Conservation (phyloP, 2,888 invertebrate species). For the Drosophila dives region DNA sequence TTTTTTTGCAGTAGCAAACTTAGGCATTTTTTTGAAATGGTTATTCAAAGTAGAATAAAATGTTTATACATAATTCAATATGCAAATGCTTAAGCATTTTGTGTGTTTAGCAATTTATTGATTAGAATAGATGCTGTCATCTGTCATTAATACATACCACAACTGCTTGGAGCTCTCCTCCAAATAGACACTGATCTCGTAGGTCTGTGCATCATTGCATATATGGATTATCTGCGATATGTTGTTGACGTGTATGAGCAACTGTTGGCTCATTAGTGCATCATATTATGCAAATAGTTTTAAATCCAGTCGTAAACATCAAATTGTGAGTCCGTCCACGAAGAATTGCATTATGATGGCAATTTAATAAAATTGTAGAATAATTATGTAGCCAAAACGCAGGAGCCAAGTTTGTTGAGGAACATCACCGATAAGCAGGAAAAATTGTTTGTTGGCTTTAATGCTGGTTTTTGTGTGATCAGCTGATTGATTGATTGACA, state of each 20-base stretch:
- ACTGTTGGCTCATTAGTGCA: conserved; percentile 18
- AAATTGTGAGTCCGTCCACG: neutral
- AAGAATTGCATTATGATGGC: conserved; percentile 39
- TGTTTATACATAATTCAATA: neutral
- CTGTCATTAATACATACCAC: conserved; percentile 36
- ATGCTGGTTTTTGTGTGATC: neutral
- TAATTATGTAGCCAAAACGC: conserved; percentile 29
- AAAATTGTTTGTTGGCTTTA: neutral
- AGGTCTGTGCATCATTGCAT: conserved; percentile 47
- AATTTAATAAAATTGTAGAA: conserved; percentile 29
- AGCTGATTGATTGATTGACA: no score
- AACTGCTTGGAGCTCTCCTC: conserved; percentile 55
- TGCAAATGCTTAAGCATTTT: neutral
- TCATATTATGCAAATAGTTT: conserved; percentile 22
- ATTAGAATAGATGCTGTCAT: neutral
- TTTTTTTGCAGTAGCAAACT: neutral
- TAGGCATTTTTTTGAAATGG: no score
- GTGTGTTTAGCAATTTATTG: neutral
- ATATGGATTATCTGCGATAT: neutral
- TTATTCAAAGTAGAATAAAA: neutral
- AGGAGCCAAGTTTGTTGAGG: conserved; percentile 36
- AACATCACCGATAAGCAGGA: conserved; percentile 35
- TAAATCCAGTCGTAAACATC: neutral
- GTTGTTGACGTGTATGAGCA: conserved; percentile 21
- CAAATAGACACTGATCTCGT: conserved; percentile 43